Percentiles rank a stretch among this genome's conserved stretches.
Evolutionary conservation across 2,888 invertebrate genomes (phyloP).

Genomic region (Stenodera caucasica): DNA sequence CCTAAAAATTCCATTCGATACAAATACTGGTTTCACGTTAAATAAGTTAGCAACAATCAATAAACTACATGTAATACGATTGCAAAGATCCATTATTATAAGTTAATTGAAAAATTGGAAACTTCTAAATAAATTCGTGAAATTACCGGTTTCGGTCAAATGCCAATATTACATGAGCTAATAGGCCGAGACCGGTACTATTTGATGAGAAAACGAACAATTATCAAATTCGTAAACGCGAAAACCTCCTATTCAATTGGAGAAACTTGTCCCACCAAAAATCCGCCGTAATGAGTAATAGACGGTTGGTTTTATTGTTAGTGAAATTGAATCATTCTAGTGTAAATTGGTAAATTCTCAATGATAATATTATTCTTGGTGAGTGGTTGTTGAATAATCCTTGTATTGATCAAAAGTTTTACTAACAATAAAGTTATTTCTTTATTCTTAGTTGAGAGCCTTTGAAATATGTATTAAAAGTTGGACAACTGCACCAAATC

Average conservation of each 20-base stretch:
- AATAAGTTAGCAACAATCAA: slow-evolving; percentile 9
- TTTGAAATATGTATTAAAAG: not conserved
- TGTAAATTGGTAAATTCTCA: not conserved
- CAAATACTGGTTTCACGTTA: slow-evolving; percentile 1
- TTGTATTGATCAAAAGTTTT: not conserved
- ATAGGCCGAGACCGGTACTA: too few species aligned
- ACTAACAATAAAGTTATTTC: not conserved
- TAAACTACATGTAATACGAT: too few species aligned
- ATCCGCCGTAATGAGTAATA: too few species aligned
- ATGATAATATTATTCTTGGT: not conserved
- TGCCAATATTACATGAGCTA: too few species aligned
- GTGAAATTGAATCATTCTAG: too few species aligned
- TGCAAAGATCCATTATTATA: too few species aligned
- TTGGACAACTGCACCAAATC: slow-evolving; percentile 11
- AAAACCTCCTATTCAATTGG: too few species aligned
- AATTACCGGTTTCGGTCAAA: too few species aligned
- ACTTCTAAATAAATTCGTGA: too few species aligned
- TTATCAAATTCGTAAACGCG: too few species aligned
- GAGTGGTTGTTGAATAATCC: not conserved
- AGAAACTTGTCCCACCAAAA: too few species aligned
- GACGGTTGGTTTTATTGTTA: not conserved
- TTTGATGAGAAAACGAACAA: too few species aligned
- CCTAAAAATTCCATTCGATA: not conserved
- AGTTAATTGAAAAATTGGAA: slow-evolving; percentile 7
- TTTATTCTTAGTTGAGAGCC: not conserved